Percentiles rank a stretch among this genome's conserved stretches.
phyloP scores from a whole-genome alignment of 2,888 invertebrate species.

The Emmelina monodactyla region DNA sequence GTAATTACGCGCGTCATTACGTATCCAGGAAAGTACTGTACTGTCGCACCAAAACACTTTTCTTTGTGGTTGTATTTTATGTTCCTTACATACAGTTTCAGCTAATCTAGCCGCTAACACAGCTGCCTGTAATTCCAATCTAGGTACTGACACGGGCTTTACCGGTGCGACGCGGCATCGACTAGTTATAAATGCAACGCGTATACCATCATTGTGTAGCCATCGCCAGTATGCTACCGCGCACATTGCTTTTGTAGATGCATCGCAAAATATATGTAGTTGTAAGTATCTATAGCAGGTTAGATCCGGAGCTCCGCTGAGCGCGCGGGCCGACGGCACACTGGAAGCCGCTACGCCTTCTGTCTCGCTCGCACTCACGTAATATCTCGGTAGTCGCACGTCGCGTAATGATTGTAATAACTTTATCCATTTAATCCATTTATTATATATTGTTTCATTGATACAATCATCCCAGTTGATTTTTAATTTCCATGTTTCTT shows the following conservation, averaged over 20 bases:
- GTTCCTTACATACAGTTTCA: conserved; percentile 9
- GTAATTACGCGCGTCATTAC: conserved; percentile 11
- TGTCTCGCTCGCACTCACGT: conserved; percentile 2
- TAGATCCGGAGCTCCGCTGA: not conserved
- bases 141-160: conserved; percentile 8
- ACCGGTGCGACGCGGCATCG: conserved; percentile 12
- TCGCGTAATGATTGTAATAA: conserved; percentile 5
- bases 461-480: conserved; percentile 15
- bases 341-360: conserved; percentile 5
- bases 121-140: conserved; percentile 14
- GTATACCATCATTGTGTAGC: conserved; percentile 3
- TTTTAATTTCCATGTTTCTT: conserved; percentile 13
- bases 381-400: conserved; percentile 4
- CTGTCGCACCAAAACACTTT: conserved; percentile 11
- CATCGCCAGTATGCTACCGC: conserved; percentile 13
- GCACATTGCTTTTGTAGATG: conserved; percentile 2
- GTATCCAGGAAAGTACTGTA: conserved; percentile 8
- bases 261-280: conserved; percentile 9
- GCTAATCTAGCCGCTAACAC: conserved; percentile 13
- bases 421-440: conserved; percentile 12
- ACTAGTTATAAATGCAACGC: conserved; percentile 7
- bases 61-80: conserved; percentile 2
- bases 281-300: conserved; percentile 5
- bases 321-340: not conserved
- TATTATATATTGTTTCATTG: conserved; percentile 4